Percentiles rank a stretch among this genome's conserved stretches.
phyloP scores from a whole-genome alignment of 2,113 vertebrate species.

The Lathamus discolor region DNA sequence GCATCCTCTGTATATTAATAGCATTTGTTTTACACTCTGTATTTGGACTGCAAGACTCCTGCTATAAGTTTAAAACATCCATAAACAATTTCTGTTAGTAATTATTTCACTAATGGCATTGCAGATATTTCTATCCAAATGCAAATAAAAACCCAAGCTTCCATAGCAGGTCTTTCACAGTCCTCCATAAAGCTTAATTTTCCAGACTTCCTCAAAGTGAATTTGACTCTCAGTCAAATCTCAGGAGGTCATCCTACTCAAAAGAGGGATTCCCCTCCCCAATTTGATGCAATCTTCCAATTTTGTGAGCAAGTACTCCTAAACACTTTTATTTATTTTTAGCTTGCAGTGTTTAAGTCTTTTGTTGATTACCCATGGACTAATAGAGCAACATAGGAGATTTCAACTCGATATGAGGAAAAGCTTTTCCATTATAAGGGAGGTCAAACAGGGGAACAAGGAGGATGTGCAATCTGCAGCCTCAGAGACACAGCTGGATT shows the following conservation, averaged over 20 bases:
- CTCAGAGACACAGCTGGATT: neutral
- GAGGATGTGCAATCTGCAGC: neutral
- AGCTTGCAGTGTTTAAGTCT: neutral
- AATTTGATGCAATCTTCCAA: neutral
- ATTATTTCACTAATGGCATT: neutral
- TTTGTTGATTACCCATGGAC: neutral
- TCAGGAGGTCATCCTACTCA: neutral
- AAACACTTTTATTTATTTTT: neutral
- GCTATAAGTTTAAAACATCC: neutral
- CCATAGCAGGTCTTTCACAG: neutral
- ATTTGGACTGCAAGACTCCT: neutral
- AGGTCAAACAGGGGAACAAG: neutral
- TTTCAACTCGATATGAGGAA: neutral
- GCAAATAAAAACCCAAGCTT: neutral
- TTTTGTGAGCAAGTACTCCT: neutral
- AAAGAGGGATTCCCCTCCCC: rapidly evolving
- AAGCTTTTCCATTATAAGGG: neutral
- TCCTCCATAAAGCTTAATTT: neutral
- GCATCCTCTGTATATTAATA: neutral
- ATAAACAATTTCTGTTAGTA: neutral
- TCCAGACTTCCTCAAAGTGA: neutral
- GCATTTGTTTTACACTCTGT: neutral
- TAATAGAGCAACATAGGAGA: neutral
- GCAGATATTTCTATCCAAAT: neutral
- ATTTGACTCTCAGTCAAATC: neutral